These are phyloP conservation scores for Holacanthus passer DNA, from an alignment of 2,113 vertebrate species.

Conservation along the genomic window DNA sequence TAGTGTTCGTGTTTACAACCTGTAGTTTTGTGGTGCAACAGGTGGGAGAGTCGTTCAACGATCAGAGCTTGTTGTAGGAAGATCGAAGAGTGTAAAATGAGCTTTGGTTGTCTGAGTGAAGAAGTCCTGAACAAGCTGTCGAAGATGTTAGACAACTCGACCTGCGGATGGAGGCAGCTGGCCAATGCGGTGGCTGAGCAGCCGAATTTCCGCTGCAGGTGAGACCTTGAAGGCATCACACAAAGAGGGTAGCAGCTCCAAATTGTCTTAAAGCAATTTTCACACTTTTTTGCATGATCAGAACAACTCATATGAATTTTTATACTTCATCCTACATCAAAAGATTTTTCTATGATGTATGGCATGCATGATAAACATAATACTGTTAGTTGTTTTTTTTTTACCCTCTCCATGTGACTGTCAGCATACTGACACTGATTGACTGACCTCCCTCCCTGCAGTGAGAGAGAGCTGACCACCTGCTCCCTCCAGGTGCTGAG, in stretches of 20 bases:
- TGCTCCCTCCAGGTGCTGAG: slow-evolving; percentile 89
- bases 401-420: too few species aligned
- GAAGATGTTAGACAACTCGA: slow-evolving; percentile 84
- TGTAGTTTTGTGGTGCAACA: background rate
- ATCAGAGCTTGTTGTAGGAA: background rate
- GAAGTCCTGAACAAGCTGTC: slow-evolving; percentile 78
- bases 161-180: slow-evolving; percentile 87
- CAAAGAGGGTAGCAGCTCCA: background rate
- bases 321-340: background rate
- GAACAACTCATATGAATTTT: background rate
- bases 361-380: background rate
- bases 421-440: background rate
- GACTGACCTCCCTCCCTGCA: slow-evolving; percentile 46
- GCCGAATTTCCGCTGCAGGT: slow-evolving; percentile 87
- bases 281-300: background rate
- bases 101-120: slow-evolving; percentile 73
- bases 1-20: background rate
- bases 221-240: slow-evolving; percentile 36
- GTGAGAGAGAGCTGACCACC: slow-evolving; percentile 87
- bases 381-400: background rate
- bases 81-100: slow-evolving; percentile 80
- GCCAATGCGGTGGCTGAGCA: slow-evolving; percentile 78
- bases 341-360: background rate
- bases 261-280: too few species aligned
- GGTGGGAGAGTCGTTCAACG: slow-evolving; percentile 1